Evolutionary conservation across 2,113 vertebrate species (phyloP), one percentile per base, ranked within the genome.

Genomic region (Psittacula cyanocephala): DNA sequence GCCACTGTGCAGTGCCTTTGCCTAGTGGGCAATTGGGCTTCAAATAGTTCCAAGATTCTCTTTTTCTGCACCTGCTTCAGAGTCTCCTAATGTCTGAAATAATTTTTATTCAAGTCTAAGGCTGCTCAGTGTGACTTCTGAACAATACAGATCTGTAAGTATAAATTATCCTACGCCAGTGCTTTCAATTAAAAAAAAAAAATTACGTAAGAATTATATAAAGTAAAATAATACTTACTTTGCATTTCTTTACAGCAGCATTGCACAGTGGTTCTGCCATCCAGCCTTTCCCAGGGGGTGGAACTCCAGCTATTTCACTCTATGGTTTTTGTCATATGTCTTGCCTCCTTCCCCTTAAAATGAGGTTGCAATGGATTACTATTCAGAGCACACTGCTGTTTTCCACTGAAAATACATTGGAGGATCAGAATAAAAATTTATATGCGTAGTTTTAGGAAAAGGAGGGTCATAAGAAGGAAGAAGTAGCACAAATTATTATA

Each of bases 191-290:
- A 25, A 10, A 44, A 57, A 23, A 78, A 72, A 27, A 16, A 74
- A n/a, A n/a, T n/a, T 39, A 41, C 9, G 1, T 75, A 89, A 71
- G 62, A 47, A 62, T 64, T 17, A 62, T 83, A 92, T 69, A 44
- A 91, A n/a, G 41, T 81, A 69, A 96, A 97, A 70, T 49, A 79
- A 76, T 77, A 97, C 97, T 97, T 96, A 97, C 97, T 97, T 97
- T 97, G 90, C 97, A 96, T 95, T 97, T 97, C 94, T 97, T 97
- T 96, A 97, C 83, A 96, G 96, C 81, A 95, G 92, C 89, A 95
- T 97, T 97, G 83, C 94, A 97, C 94, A 89, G 92, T 96, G 93
- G 96, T 94, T 97, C 97, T 97, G 97, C 97, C 97, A 97, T 97
- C 96, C 96, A 97, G 97, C 85, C 92, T 97, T 96, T 97, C 74